Evolutionary conservation across 2,113 vertebrate species (phyloP).

Genomic region (Ornithorhynchus anatinus): DNA sequence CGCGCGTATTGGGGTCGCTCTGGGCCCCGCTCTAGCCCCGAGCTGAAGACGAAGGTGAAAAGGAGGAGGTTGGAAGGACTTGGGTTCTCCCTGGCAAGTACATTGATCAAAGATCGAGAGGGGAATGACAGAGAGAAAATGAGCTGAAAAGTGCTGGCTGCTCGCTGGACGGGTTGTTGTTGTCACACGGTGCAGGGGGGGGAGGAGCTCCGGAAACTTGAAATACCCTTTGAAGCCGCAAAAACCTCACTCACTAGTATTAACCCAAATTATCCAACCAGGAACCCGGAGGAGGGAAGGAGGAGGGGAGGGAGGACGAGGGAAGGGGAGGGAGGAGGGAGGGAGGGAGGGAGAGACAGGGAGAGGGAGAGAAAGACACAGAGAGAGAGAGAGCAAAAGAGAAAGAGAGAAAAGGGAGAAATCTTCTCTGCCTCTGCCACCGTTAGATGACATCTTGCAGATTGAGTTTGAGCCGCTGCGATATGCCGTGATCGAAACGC

Average conservation of each 20-base stretch:
- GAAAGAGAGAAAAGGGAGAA: not conserved
- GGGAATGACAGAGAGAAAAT: conserved; percentile 94
- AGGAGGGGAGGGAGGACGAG: not conserved
- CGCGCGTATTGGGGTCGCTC: conserved; percentile 65
- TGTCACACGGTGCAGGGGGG: conserved; percentile 94
- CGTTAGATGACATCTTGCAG: conserved; percentile 62
- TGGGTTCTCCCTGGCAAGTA: conserved; percentile 80
- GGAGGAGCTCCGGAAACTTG: conserved; percentile 93
- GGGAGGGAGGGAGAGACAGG: not conserved
- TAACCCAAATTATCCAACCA: conserved; percentile 79
- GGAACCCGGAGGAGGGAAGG: conserved; percentile 64
- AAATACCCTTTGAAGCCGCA: conserved; percentile 85
- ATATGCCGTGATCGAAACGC: conserved; percentile 51
- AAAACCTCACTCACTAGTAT: conserved; percentile 76
- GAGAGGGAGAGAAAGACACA: conserved; percentile 20
- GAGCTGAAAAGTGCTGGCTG: conserved; percentile 91
- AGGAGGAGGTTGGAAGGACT: conserved; percentile 79
- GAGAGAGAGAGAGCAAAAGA: not conserved
- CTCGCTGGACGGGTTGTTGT: conserved; percentile 95
- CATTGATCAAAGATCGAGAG: conserved; percentile 94
- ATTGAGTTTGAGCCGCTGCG: conserved; percentile 41
- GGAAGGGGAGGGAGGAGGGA: not conserved
- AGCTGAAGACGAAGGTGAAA: conserved; percentile 78
- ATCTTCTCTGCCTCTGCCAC: conserved; percentile 22
- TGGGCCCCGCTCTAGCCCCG: conserved; percentile 77